A percentile compares a stretch with the other conserved stretches of the same genome.
Evolutionary conservation across 2,113 vertebrate genomes (phyloP).

Genomic region (Saguinus imperator): DNA sequence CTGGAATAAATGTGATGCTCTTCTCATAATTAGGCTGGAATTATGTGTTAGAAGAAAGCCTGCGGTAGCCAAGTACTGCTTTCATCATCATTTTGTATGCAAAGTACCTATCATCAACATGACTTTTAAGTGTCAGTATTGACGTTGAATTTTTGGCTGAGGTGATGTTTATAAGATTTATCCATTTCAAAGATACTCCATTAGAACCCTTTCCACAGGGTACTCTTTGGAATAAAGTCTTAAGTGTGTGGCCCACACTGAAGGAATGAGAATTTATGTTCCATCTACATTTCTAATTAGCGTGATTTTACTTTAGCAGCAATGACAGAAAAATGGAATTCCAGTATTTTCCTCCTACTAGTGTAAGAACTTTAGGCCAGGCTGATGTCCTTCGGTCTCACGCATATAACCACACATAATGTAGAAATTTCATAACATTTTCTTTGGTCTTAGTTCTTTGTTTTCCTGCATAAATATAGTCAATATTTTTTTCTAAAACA

Average conservation of each 20-base stretch:
- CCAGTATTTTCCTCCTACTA: background rate
- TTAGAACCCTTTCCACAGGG: background rate
- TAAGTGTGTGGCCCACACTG: background rate
- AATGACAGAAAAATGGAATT: background rate
- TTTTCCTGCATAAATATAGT: background rate
- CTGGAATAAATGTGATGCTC: background rate
- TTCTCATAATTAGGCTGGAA: background rate
- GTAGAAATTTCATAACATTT: background rate
- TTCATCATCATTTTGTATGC: background rate
- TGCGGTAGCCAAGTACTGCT: fast-evolving
- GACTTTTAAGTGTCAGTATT: fast-evolving
- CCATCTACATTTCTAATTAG: background rate
- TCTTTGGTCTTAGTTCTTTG: background rate
- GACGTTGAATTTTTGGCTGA: background rate
- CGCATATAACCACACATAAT: background rate
- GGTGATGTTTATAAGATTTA: background rate
- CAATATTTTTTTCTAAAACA: background rate
- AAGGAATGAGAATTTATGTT: background rate
- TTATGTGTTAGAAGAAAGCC: background rate
- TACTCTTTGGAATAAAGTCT: background rate
- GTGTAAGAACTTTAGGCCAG: background rate
- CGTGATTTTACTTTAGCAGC: background rate
- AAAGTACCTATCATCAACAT: background rate
- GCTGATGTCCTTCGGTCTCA: background rate
- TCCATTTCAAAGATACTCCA: background rate